Base-by-base conservation (phyloP, 2,797 vertebrate species). In the Phataginus tricuspis region DNA sequence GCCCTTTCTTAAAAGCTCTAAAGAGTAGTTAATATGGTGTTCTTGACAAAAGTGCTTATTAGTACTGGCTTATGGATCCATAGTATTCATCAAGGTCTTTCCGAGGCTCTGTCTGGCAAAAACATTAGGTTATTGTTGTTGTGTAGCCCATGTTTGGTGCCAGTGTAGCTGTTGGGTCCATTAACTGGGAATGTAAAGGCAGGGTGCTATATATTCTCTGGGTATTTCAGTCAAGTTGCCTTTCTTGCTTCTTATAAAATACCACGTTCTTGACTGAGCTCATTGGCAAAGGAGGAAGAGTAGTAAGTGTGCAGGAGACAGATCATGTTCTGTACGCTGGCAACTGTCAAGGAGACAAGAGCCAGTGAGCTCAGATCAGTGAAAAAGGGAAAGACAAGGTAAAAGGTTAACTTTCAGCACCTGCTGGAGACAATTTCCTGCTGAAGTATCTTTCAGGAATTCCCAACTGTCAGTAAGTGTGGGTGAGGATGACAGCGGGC, bases 41-140 rank as follows among this genome's bases (percentile, higher is more conserved):
- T 95, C 55, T 94, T 96, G 55, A 91, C 89, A 95, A 96, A 96
- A 77, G 86, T 25, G 37, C 45, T 94, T 66, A 92, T 92, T 95
- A 93, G 75, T 78, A 61, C 59, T 77, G 49, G 29, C 51, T 27
- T 82, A 55, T 12, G 8, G 51, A 72, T 72, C 51, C 6, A 0
- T 86, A 69, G 93, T 90, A 91, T 72, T 91, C 61, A 95, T 25
- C 21, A 93, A n/a, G 80, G 55, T 84, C 80, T 92, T 96, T 89
- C 92, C 86, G 83, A 85, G 80, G 21, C 53, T 86, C 7, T 71
- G 27, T 79, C 13, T 51, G 75, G 51, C 53, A 21, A 75, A 94
- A 93, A 89, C n/a, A 72, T 11, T 78, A 11, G 45, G 45, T 45
- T 45, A 45, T 45, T 11, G 45, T 11, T 45, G 45, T 45, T 45